These are phyloP conservation scores for Acleris emargana DNA, from an alignment of 2,888 invertebrate species.

Conservation along the genomic window DNA sequence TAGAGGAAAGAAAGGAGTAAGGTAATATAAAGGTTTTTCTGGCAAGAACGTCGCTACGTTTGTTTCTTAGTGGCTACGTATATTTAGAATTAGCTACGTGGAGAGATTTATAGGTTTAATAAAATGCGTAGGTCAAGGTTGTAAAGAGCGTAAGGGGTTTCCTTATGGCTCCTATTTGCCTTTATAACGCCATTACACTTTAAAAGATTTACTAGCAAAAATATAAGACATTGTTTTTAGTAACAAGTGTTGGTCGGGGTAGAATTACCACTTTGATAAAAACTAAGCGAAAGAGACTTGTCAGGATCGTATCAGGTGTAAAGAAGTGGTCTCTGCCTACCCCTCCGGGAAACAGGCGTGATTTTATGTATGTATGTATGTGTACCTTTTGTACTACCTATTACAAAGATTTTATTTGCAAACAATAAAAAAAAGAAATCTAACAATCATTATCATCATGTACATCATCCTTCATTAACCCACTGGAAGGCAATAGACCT, in stretches of 20 bases:
- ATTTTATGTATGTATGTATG: too few relatives aligned
- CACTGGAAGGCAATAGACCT: too few relatives aligned
- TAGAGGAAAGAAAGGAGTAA: not conserved
- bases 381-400: too few relatives aligned
- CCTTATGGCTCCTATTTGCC: slow-evolving; percentile 16
- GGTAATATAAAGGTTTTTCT: not conserved
- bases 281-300: too few relatives aligned
- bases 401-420: too few relatives aligned
- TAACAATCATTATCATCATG: too few relatives aligned
- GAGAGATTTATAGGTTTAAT: slow-evolving; percentile 31
- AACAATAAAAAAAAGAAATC: too few relatives aligned
- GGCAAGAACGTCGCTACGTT: not conserved
- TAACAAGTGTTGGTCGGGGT: not conserved
- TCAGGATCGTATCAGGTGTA: too few relatives aligned
- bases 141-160: slow-evolving; percentile 29
- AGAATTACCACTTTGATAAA: too few relatives aligned
- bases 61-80: slow-evolving; percentile 6
- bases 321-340: too few relatives aligned
- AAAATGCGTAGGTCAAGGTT: slow-evolving; percentile 31
- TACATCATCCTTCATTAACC: too few relatives aligned
- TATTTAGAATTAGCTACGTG: slow-evolving; percentile 14
- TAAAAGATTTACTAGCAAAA: slow-evolving; percentile 29
- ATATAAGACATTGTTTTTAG: slow-evolving; percentile 25
- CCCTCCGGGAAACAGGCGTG: too few relatives aligned
- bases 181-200: slow-evolving; percentile 19